Evolutionary conservation across 1,140 invertebrate genomes (phyloP), one percentile per base, ranked within the genome.

Genomic region (Fopius arisanus): DNA sequence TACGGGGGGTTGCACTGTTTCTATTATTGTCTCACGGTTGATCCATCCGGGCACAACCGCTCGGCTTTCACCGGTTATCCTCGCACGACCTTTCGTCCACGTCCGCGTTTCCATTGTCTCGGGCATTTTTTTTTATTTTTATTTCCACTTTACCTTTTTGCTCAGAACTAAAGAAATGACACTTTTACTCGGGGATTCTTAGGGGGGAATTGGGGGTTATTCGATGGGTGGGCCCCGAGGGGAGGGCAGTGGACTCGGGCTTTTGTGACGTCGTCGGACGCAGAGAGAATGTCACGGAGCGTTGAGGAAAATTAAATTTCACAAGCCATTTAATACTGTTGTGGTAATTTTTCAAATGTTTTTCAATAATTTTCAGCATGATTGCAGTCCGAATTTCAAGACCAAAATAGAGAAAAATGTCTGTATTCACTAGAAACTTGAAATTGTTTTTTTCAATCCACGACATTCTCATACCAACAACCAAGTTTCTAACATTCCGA

Each of bases 21-120:
- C 85, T 86, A 85, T 86, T 85, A 85, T 86, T 86, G 82, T 85
- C 83, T 85, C 84, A 81, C 73, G 80, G 72, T 73, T 76, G 75
- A 76, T 73, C 72, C 41, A 31, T 62, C 37, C 31, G 29, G 23
- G 75, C 48, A 72, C 41, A n/a, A n/a, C n/a, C n/a, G n/a, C n/a
- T n/a, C n/a, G n/a, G n/a, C n/a, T 63, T 40, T 43, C 26, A 31
- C 19, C 14, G 14, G 37, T 31, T 31, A 74, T 74, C 21, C 41
- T 74, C 16, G 23, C 65, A 71, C 33, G 59, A 23, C 19, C 23
- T 70, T 37, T 51, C 19, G 65, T 59, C 21, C 54, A 59, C 19
- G 54, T 59, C 54, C 48, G 21, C 48, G 10, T 19, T 59, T 59
- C 48, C n/a, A 54, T 54, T 54, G 48, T 54, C 48, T 54, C 6